A percentile compares a stretch with the other conserved stretches of the same genome.
Evolutionary conservation across 2,888 invertebrate species (phyloP).

Genomic region (Baronia brevicornis): DNA sequence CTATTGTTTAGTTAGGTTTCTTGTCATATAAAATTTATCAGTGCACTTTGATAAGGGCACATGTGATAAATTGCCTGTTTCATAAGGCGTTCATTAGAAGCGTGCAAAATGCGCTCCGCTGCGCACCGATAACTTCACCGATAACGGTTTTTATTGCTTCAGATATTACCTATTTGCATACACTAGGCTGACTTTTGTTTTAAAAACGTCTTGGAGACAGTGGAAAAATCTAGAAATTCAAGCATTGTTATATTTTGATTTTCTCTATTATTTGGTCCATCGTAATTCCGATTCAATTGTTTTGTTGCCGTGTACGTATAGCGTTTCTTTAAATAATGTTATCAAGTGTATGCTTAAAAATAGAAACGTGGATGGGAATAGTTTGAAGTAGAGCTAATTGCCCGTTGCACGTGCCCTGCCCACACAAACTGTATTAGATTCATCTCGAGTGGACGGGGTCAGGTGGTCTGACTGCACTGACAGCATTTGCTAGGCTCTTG

Average conservation of each 20-base stretch:
- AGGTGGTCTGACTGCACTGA: neutral
- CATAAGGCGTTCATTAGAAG: conserved; percentile 74
- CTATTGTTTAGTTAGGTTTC: conserved; percentile 60
- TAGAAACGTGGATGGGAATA: conserved; percentile 6
- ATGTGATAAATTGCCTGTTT: conserved; percentile 75
- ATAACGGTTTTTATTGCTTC: conserved; percentile 70
- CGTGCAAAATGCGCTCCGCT: conserved; percentile 70
- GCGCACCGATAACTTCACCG: conserved; percentile 64
- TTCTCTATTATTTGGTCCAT: conserved; percentile 12
- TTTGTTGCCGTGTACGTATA: conserved; percentile 12
- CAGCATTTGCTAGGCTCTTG: no score
- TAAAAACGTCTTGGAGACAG: conserved; percentile 30
- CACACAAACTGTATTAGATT: neutral
- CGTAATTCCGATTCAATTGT: conserved; percentile 16
- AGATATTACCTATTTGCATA: conserved; percentile 68
- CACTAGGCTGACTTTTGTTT: conserved; percentile 42
- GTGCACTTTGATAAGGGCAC: conserved; percentile 60
- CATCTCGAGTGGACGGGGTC: neutral
- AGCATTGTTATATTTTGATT: conserved; percentile 14
- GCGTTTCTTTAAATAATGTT: conserved; percentile 1
- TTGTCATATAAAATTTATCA: conserved; percentile 65
- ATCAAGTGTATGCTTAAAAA: conserved; percentile 7
- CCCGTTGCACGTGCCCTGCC: conserved; percentile 6
- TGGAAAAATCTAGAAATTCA: conserved; percentile 23
- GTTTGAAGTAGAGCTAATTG: conserved; percentile 11